Evolutionary conservation across 2,888 invertebrate genomes (phyloP).

Genomic region (Andrena trimmerana): DNA sequence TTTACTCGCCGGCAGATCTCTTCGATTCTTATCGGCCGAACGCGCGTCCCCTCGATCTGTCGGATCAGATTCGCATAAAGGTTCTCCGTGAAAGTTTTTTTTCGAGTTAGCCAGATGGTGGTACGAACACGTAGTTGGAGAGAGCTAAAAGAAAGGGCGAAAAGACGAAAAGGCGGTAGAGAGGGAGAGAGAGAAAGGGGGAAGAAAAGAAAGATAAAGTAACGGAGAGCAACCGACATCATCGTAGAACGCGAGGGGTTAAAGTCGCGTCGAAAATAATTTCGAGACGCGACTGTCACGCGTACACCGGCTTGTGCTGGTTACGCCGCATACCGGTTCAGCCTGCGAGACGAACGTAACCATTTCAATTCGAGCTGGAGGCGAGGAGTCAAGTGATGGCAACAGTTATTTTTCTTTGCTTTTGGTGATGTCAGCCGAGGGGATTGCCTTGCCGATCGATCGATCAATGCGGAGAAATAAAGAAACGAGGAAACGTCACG

Average conservation of each 20-base stretch:
- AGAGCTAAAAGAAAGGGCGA: conserved; percentile 1
- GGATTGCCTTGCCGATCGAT: conserved; percentile 34
- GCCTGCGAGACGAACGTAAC: conserved; percentile 23
- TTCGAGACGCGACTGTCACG: conserved; percentile 56
- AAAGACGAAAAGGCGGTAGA: too few species aligned
- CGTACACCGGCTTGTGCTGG: conserved; percentile 38
- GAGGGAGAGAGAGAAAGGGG: not conserved
- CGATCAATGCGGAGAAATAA: conserved; percentile 31
- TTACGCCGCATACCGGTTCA: conserved; percentile 27
- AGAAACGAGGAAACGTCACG: conserved; percentile 46
- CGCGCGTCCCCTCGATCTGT: not conserved
- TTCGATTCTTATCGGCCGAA: not conserved
- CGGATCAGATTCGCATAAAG: not conserved
- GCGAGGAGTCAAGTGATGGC: conserved; percentile 54
- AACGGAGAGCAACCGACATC: not conserved
- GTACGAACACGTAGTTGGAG: not conserved
- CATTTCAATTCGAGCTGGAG: conserved; percentile 17
- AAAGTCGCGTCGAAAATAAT: conserved; percentile 54
- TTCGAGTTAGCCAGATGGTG: conserved; percentile 35
- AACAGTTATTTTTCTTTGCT: conserved; percentile 23
- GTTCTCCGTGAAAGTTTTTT: conserved; percentile 32
- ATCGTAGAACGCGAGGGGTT: conserved; percentile 35
- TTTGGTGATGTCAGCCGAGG: conserved; percentile 60
- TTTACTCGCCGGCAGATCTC: conserved; percentile 2
- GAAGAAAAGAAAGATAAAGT: not conserved